Percentiles rank a stretch among this genome's conserved stretches.
These are phyloP conservation scores for Crotalus horridus DNA, from an alignment of 2,113 vertebrate species.

Conservation along the genomic window DNA sequence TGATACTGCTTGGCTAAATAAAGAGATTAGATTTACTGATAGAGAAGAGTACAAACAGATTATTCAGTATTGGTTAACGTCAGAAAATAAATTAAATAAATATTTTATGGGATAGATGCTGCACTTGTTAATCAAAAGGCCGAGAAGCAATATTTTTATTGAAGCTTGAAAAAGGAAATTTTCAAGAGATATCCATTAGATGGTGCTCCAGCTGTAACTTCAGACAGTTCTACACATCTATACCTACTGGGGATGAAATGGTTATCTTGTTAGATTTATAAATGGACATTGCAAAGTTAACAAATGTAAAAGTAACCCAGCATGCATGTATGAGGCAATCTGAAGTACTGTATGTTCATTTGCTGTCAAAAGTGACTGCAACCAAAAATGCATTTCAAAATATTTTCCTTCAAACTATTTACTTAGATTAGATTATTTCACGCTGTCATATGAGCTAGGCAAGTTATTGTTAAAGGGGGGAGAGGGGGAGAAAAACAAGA, in stretches of 20 bases:
- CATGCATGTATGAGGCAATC: not conserved
- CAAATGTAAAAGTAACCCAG: conserved; percentile 38
- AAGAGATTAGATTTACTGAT: not conserved
- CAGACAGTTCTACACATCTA: conserved; percentile 15
- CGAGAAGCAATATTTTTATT: not conserved
- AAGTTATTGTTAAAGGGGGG: not conserved
- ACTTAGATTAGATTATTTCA: conserved; percentile 40
- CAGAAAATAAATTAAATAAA: not conserved
- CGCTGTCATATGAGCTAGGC: conserved; percentile 38
- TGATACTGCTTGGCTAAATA: not conserved
- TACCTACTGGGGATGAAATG: conserved; percentile 27
- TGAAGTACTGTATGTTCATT: conserved; percentile 5
- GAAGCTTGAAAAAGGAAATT: conserved; percentile 14
- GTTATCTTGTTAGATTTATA: conserved; percentile 36
- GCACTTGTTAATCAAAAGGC: not conserved
- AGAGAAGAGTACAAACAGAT: not conserved
- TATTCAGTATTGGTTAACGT: not conserved
- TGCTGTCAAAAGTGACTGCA: conserved; percentile 13
- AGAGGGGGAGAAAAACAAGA: not conserved
- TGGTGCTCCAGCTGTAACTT: conserved; percentile 66
- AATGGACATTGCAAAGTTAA: not conserved
- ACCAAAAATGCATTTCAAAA: conserved; percentile 25
- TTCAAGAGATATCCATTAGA: conserved; percentile 64
- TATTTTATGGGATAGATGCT: not conserved
- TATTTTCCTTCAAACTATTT: conserved; percentile 41